Evolutionary conservation across 2,113 vertebrate genomes (phyloP).

Genomic region (Myotis lucifugus): DNA sequence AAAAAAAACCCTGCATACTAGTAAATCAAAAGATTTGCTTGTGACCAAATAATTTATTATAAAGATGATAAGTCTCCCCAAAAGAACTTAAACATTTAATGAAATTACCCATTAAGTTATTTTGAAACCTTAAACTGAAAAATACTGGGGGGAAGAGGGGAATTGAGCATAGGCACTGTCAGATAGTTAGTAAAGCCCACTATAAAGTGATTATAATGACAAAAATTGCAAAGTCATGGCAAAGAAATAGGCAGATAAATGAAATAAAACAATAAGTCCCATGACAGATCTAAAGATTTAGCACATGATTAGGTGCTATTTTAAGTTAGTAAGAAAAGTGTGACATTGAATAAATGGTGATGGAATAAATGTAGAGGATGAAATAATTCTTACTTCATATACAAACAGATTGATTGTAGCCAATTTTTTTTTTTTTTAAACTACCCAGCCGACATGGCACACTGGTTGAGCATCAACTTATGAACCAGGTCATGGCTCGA

Average conservation of each 20-base stretch:
- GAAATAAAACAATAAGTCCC: background rate
- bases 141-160: background rate
- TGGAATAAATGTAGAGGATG: background rate
- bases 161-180: background rate
- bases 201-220: background rate
- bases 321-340: slow-evolving; percentile 14
- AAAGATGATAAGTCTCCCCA: background rate
- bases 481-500: background rate
- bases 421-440: background rate
- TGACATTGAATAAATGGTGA: background rate
- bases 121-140: slow-evolving; percentile 40
- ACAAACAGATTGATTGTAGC: background rate
- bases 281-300: background rate
- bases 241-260: background rate
- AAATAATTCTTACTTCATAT: slow-evolving; percentile 4
- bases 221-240: slow-evolving; percentile 19
- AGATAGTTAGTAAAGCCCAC: background rate
- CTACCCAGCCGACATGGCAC: background rate
- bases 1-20: background rate
- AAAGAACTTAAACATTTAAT: background rate
- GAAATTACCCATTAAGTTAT: slow-evolving; percentile 31
- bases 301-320: background rate
- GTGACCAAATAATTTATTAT: slow-evolving; percentile 1
- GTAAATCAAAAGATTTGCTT: background rate
- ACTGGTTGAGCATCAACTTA: background rate